Base-by-base conservation (phyloP, 2,113 vertebrate species). In the Tragelaphus strepsiceros region DNA sequence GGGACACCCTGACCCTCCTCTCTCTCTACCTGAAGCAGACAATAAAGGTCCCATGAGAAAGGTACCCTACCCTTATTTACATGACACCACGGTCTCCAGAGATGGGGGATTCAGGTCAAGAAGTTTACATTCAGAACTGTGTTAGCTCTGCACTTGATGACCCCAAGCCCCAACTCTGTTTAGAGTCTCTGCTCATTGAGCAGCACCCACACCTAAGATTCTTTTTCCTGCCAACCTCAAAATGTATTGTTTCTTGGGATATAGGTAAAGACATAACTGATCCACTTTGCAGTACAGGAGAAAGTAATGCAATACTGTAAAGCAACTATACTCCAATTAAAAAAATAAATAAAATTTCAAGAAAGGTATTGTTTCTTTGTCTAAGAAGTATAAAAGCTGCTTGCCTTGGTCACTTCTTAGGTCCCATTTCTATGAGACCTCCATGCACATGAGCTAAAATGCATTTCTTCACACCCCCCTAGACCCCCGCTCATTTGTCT, bases 381-480 rank as follows among this genome's bases (percentile, higher is more conserved):
- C 16, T 12, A 81, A 32, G 32, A 81, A 51, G 78, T 81, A 12
- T 32, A 81, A 12, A 81, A 51, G 16, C 9, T 11, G 78, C 78
- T 28, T 32, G 46, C 77, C 28, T 17, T 80, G 46, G 16, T 9
- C 46, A 30, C 77, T 49, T 80, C 46, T 51, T 10, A 80, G 28
- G 46, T 51, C 78, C 16, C 9, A 21, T 21, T 51, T 81, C 78
- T 81, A 81, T 21, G 78, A 21, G 46, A 32, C 46, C 78, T 81
- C 46, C 78, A 21, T 15, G 9, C 46, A 51, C 28, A 12, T 21
- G 28, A 51, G 32, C 51, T 51, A 80, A 49, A 51, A 51, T 81
- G 46, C 1, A 2, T 32, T 32, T 51, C 78, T 51, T 16, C 26
- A 49, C 11, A 49, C 1, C 2, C 24, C 14, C n/a, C 1, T 7